Base-by-base conservation (phyloP, 2,113 vertebrate genomes). In the Seriola quinqueradiata region DNA sequence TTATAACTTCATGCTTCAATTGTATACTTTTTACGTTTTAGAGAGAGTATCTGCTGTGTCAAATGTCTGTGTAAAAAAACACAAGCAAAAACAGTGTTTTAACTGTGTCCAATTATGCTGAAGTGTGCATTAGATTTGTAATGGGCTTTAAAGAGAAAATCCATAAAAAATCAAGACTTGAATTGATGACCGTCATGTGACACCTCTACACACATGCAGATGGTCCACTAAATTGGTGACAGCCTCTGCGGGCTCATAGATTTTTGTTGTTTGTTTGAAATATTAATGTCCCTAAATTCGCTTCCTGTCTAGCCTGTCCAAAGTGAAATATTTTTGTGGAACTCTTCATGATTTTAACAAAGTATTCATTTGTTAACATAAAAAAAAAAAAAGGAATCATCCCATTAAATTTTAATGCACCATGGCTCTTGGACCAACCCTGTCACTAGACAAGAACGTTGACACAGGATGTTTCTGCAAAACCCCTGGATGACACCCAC, bases 161-260 rank as follows among this genome's bases (percentile, higher is more conserved):
- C n/a, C 6, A 75, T 44, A 25, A 42, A 32, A 57, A 40, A 42
- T 28, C 21, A 25, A 25, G 46, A 64, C 9, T 75, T 52, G 32
- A 42, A 55, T 42, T 14, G 36, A 57, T 44, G 17, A 32, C 38
- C 13, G 1, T 46, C 52, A 38, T 50, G 28, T 50, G 7, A 36
- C 75, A 58, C 52, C 10, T 59, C 12, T 34, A 19, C 28, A 48
- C 50, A 58, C 59, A 17, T 76, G 63, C 48, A 44, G 36, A 66
- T 42, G 46, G 34, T 42, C 4, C 16, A 16, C 38, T 54, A 7
- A 52, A 25, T n/a, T 59, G 21, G 10, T 59, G n/a, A 40, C 52
- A 23, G 67, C 14, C 68, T 40, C 16, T 58, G 25, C 10, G 70
- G 40, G 10, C 28, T 48, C 42, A 21, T 8, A 9, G 10, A 28